Evolutionary conservation across 35 echinoderm and acorn worm genomes (phyloP).

Genomic region (Chiridota heheva): DNA sequence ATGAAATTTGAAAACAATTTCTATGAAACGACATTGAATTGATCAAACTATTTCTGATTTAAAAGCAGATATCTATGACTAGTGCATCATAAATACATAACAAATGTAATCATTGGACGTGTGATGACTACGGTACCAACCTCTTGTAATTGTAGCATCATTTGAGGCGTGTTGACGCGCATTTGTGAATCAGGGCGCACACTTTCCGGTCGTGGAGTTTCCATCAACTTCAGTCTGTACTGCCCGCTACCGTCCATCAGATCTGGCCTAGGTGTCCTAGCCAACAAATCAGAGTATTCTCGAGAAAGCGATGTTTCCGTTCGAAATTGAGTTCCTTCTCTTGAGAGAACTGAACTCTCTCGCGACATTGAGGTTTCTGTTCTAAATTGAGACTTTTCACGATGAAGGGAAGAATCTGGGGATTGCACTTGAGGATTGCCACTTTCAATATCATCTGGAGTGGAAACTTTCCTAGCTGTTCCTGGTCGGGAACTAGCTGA

Average conservation of each 20-base stretch:
- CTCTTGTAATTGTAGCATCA: slow-evolving; percentile 78
- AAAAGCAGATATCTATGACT: too few species aligned
- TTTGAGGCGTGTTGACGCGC: slow-evolving; percentile 71
- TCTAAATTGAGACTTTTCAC: slow-evolving; percentile 1
- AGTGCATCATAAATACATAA: too few species aligned
- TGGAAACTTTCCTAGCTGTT: slow-evolving; percentile 4
- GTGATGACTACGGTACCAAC: too few species aligned
- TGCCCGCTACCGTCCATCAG: neutral
- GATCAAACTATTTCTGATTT: too few species aligned
- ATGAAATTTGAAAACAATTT: too few species aligned
- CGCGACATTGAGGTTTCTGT: neutral
- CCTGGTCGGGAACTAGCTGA: slow-evolving; percentile 22
- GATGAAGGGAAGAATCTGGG: neutral
- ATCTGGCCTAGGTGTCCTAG: slow-evolving; percentile 5
- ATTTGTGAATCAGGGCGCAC: slow-evolving; percentile 21
- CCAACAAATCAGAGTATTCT: slow-evolving; percentile 20
- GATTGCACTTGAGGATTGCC: neutral
- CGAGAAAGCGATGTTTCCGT: slow-evolving; percentile 21
- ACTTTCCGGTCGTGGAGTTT: slow-evolving; percentile 16
- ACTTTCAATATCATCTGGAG: neutral
- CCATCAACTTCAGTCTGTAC: neutral
- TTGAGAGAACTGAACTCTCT: slow-evolving; percentile 4
- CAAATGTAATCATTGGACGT: too few species aligned
- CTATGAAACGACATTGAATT: too few species aligned
- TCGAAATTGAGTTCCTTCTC: slow-evolving; percentile 6